phyloP scores from a whole-genome alignment of 2,888 invertebrate species.

The Meloe dianella region DNA sequence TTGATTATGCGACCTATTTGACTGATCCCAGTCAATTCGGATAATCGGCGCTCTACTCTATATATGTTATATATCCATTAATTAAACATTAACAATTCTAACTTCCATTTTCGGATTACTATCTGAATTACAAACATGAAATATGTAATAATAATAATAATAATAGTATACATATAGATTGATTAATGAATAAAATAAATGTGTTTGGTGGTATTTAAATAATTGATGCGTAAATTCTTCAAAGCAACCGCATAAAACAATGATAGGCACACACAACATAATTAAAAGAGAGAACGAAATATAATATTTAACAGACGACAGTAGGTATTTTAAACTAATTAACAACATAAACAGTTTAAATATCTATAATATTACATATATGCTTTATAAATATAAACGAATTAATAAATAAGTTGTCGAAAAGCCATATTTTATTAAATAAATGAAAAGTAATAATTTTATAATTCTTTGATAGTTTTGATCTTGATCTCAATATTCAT shows the following conservation, averaged over 20 bases:
- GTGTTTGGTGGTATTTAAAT: not conserved
- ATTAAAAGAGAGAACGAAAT: not conserved
- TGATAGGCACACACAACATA: not conserved
- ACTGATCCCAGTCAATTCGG: too few species aligned
- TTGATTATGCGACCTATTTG: too few species aligned
- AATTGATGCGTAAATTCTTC: not conserved
- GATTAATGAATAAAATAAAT: slow-evolving; percentile 1
- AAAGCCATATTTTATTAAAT: too few species aligned
- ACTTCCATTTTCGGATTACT: too few species aligned
- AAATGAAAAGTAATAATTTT: too few species aligned
- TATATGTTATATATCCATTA: too few species aligned
- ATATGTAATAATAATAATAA: not conserved
- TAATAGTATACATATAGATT: not conserved
- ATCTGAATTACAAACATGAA: not conserved
- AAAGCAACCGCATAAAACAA: not conserved
- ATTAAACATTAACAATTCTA: too few species aligned
- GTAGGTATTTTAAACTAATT: not conserved
- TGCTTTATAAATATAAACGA: not conserved
- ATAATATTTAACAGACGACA: slow-evolving; percentile 1
- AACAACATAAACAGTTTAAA: not conserved
- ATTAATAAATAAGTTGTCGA: too few species aligned
- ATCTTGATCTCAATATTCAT: too few species aligned
- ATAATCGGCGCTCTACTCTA: too few species aligned
- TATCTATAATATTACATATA: not conserved
- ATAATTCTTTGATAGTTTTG: too few species aligned